Evolutionary conservation across 2,888 invertebrate species (phyloP).

Genomic region (Chymomyza fuscimana): DNA sequence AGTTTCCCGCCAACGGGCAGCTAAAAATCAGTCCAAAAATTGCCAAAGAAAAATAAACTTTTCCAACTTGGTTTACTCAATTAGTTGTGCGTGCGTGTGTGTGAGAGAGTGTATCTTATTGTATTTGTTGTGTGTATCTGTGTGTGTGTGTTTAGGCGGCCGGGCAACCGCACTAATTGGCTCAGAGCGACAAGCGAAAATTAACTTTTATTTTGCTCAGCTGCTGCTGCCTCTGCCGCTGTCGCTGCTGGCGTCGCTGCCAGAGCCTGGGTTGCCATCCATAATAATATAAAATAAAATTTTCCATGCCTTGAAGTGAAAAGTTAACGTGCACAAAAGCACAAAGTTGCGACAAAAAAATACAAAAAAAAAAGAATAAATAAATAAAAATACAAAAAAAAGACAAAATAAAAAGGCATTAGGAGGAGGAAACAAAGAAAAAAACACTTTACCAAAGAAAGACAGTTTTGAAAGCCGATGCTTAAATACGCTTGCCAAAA

Average conservation of each 20-base stretch:
- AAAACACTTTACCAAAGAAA: neutral
- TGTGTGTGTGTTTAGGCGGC: neutral
- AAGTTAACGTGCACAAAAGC: slow-evolving; percentile 56
- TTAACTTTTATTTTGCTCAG: slow-evolving; percentile 64
- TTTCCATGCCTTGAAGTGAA: slow-evolving; percentile 56
- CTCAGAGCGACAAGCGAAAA: slow-evolving; percentile 74
- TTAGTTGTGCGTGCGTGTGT: slow-evolving; percentile 53
- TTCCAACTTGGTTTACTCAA: slow-evolving; percentile 68
- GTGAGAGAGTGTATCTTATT: slow-evolving; percentile 29
- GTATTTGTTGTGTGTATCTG: neutral
- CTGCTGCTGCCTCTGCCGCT: slow-evolving; percentile 30
- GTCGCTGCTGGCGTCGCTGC: slow-evolving; percentile 21
- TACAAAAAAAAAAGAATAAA: neutral
- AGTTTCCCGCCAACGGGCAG: slow-evolving; percentile 6
- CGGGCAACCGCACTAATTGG: slow-evolving; percentile 62
- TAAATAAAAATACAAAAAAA: neutral
- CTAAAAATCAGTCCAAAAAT: slow-evolving; percentile 26
- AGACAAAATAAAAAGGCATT: neutral
- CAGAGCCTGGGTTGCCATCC: neutral
- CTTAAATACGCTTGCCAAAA: neutral
- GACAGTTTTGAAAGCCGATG: neutral
- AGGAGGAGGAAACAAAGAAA: neutral
- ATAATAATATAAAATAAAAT: slow-evolving; percentile 64
- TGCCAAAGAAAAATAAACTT: slow-evolving; percentile 48
- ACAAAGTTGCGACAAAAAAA: slow-evolving; percentile 52